Evolutionary conservation across 1,140 invertebrate genomes (phyloP), one percentile per base, ranked within the genome.

Genomic region (Venturia canescens): DNA sequence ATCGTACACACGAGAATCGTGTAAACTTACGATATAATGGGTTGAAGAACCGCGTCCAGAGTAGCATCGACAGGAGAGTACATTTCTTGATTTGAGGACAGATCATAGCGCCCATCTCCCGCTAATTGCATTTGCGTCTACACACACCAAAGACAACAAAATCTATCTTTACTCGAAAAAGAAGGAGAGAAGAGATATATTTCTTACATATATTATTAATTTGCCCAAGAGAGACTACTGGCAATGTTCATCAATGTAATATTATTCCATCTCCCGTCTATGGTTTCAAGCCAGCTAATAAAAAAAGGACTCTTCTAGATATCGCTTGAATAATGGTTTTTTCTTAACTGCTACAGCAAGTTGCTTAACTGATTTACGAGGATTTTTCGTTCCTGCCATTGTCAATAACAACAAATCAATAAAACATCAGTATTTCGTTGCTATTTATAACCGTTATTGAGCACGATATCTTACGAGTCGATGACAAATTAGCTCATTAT

Each of bases 11-110:
- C 38, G 48, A 66, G 38, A 71, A 69, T 53, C 50, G 27, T 63
- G 70, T 60, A 78, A 83, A 89, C 90, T 92, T 89, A 92, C 91
- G 91, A 92, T 90, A 92, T 92, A 86, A 92, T 92, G 80, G 91
- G 91, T 83, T 92, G 90, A 81, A 92, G 90, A 86, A 92, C 90
- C 84, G 89, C 91, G 78, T 92, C 91, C 86, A 92, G 80, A 83
- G 91, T 92, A 81, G 88, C 87, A 82, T 92, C 90, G 82, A 85
- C 86, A 53, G 89, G 88, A 81, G 89, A 88, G 84, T 89, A 89
- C 86, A 89, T 90, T 84, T 90, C 89, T 85, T 90, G 90, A 88
- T 92, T 91, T 82, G 90, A 90, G 87, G 89, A 88, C 84, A 90
- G 86, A 86, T 91, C 91, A 87, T 91, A 91, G 85, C 86, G 89